Evolutionary conservation across 2,113 vertebrate species (phyloP), one percentile per base, ranked within the genome.

Genomic region (Eretmochelys imbricata): DNA sequence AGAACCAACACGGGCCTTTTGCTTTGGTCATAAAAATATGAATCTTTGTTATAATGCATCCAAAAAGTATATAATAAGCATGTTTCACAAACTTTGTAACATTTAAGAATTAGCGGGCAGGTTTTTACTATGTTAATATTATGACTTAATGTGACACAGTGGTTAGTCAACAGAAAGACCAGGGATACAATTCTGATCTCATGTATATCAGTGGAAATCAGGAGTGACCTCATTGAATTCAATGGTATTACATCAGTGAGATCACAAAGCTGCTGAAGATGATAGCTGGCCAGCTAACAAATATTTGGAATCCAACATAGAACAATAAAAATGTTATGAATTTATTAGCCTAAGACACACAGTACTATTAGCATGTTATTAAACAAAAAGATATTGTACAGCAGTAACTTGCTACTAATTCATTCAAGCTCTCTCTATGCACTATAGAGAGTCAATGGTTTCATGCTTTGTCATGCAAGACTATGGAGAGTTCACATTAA

Each of bases 1-100:
- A 99, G 99, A 97, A 99, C 99, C 98, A 99, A 98, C 97, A 99
- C 99, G 0, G 99, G 99, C 94, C 99, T 98, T 97, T 99, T 99
- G 98, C 99, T 99, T 98, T 20, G 46, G 96, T 85, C 69, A 38
- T 72, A 83, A 88, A 53, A 54, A 57, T 17, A 35, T 4, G 4
- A 6, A 89, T 17, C 51, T 25, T 54, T 88, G 75, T 92, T 94
- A 95, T 81, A 89, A 95, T 80, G 91, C 6, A 82, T 31, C 49
- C 65, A 42, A 88, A 94, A 46, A 76, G 20, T 12, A 42, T 75
- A 75, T 9, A 46, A 76, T 46, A 46, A 14, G 22, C 72, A 46
- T 27, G 42, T 46, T 84, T 96, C 79, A 75, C 78, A 0, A 95
- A 92, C 57, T 79, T 78, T 46, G 38, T 42, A 29, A 57, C 14